Percentiles rank a stretch among this genome's conserved stretches.
Evolutionary conservation across 2,888 invertebrate genomes (phyloP).

Genomic region (Apamea anceps): DNA sequence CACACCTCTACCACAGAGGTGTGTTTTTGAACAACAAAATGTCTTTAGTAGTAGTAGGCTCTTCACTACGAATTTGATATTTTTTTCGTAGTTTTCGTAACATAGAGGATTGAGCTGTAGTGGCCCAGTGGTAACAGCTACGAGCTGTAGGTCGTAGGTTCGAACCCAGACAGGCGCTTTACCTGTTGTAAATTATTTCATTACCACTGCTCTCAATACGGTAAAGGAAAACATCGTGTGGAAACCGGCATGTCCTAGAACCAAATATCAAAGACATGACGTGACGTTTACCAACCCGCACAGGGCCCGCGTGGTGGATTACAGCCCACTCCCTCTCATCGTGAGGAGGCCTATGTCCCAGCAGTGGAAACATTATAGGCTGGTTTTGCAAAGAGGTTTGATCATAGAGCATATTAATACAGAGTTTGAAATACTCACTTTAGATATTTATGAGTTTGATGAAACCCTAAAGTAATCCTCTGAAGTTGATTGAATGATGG

Average conservation of each 20-base stretch:
- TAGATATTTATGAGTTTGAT: not conserved
- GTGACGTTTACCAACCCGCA: not conserved
- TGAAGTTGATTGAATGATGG: not conserved
- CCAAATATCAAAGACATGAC: not conserved
- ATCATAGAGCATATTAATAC: not conserved
- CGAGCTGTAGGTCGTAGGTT: not conserved
- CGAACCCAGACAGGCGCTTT: not conserved
- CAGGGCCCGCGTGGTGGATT: not conserved
- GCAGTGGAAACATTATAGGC: not conserved
- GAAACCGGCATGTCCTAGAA: not conserved
- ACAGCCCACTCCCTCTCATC: not conserved
- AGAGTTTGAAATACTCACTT: not conserved
- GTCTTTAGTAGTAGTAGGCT: not conserved
- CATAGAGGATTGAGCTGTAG: not conserved
- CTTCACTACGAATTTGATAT: not conserved
- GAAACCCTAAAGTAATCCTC: not conserved
- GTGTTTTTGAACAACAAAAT: not conserved
- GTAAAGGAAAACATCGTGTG: not conserved
- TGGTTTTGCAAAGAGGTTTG: not conserved
- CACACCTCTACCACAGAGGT: not conserved
- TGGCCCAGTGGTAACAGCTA: not conserved
- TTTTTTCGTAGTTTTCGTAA: not conserved
- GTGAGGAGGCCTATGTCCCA: not conserved
- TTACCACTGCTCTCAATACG: not conserved
- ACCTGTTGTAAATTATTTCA: not conserved